phyloP scores from a whole-genome alignment of 2,888 invertebrate species.

The Deilephila elpenor region DNA sequence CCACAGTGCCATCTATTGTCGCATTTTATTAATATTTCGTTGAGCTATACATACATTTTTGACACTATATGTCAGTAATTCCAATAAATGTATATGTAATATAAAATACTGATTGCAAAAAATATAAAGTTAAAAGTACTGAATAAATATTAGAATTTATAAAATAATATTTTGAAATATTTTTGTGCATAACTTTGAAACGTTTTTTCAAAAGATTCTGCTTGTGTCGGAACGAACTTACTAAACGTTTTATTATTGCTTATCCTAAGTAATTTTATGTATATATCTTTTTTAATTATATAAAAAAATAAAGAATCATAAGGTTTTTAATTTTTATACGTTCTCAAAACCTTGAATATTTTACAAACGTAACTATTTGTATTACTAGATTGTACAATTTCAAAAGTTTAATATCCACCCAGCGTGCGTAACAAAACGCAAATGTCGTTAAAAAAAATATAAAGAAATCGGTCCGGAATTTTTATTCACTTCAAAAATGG shows the following conservation, averaged over 20 bases:
- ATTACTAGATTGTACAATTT: not conserved
- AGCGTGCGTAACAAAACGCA: conserved; percentile 24
- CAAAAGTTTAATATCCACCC: not conserved
- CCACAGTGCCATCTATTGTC: not conserved
- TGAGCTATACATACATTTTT: not conserved
- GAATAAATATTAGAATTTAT: not conserved
- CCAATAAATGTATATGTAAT: not conserved
- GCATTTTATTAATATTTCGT: not conserved
- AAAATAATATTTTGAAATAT: no score
- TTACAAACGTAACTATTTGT: no score
- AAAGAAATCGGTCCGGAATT: conserved; percentile 36
- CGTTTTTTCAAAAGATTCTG: not conserved
- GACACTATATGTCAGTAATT: not conserved
- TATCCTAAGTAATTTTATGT: not conserved
- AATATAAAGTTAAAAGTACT: not conserved
- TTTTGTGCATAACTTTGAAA: no score
- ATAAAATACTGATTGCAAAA: not conserved
- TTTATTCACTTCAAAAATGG: conserved; percentile 73
- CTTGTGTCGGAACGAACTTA: not conserved
- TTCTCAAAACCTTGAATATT: not conserved
- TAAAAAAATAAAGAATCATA: not conserved
- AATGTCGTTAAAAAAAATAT: conserved; percentile 33
- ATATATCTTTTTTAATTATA: not conserved
- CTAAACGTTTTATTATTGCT: conserved; percentile 1
- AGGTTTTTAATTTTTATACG: not conserved